Evolutionary conservation across 1,140 invertebrate species (phyloP).

Genomic region (Heliconius hewitsoni): DNA sequence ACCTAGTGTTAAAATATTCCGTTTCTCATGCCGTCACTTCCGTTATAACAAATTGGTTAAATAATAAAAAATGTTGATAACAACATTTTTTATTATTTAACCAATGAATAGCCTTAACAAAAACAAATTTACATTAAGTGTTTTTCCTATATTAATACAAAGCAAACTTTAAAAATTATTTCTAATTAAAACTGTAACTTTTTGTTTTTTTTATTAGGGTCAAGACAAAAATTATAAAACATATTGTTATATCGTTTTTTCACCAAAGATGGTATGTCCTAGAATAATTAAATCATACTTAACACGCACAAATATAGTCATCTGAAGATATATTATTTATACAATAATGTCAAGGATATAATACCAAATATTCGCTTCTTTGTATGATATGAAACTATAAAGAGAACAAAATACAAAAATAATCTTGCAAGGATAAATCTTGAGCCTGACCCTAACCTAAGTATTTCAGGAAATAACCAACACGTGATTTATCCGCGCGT

Average conservation of each 20-base stretch:
- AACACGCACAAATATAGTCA: not conserved
- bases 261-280: not conserved
- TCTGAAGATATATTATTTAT: not conserved
- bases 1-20: too few relatives aligned
- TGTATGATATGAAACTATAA: not conserved
- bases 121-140: too few relatives aligned
- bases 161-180: not conserved
- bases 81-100: too few relatives aligned
- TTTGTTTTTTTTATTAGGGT: too few relatives aligned
- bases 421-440: not conserved
- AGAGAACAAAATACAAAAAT: not conserved
- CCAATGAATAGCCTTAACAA: too few relatives aligned
- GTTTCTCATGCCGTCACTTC: too few relatives aligned
- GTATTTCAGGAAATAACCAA: not conserved
- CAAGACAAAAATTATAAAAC: not conserved
- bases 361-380: not conserved
- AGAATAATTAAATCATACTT: conserved; percentile 3
- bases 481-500: not conserved
- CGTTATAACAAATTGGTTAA: too few relatives aligned
- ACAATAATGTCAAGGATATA: conserved; percentile 6
- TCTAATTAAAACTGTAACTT: not conserved
- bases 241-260: not conserved
- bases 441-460: not conserved
- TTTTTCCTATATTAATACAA: too few relatives aligned
- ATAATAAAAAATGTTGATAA: too few relatives aligned